Percentiles rank a stretch among this genome's conserved stretches.
Evolutionary conservation across 2,888 invertebrate species (phyloP).

Genomic region (Lobophora halterata): DNA sequence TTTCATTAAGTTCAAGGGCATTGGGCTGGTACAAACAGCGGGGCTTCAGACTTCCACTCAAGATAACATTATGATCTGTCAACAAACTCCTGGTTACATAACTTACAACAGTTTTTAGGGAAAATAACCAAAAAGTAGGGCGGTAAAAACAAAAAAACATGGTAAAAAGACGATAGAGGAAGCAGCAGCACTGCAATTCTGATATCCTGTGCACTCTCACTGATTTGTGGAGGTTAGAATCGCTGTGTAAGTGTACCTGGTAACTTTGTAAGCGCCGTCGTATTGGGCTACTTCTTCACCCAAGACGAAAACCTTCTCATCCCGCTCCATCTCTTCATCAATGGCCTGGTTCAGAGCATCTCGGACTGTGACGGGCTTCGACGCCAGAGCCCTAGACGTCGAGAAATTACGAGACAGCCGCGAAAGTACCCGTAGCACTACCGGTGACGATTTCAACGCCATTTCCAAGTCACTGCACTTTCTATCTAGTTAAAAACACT

Average conservation of each 20-base stretch:
- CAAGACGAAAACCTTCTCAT: slow-evolving; percentile 93
- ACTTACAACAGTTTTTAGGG: slow-evolving; percentile 31
- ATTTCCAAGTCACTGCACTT: slow-evolving; percentile 56
- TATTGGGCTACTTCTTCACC: slow-evolving; percentile 99
- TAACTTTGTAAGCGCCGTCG: slow-evolving; percentile 98
- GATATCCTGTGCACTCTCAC: neutral
- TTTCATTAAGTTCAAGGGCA: slow-evolving; percentile 2
- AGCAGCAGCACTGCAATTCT: neutral
- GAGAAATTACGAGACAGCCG: slow-evolving; percentile 65
- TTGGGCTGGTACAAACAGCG: slow-evolving; percentile 13
- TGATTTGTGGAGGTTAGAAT: slow-evolving; percentile 29
- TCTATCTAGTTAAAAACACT: slow-evolving; percentile 39
- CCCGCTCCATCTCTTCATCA: slow-evolving; percentile 97
- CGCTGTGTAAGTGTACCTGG: slow-evolving; percentile 58
- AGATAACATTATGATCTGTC: slow-evolving; percentile 39
- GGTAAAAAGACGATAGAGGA: neutral
- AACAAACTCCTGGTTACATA: slow-evolving; percentile 62
- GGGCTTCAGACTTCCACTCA: slow-evolving; percentile 7
- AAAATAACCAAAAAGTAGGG: neutral
- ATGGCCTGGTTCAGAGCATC: slow-evolving; percentile 98
- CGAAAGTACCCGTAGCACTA: slow-evolving; percentile 51
- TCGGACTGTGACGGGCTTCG: slow-evolving; percentile 92
- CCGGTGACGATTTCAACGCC: slow-evolving; percentile 75
- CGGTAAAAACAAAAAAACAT: neutral
- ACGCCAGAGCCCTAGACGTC: slow-evolving; percentile 58